These are phyloP conservation scores for Papilio polyxenes DNA, from an alignment of 1,140 invertebrate genomes.

Conservation along the genomic window DNA sequence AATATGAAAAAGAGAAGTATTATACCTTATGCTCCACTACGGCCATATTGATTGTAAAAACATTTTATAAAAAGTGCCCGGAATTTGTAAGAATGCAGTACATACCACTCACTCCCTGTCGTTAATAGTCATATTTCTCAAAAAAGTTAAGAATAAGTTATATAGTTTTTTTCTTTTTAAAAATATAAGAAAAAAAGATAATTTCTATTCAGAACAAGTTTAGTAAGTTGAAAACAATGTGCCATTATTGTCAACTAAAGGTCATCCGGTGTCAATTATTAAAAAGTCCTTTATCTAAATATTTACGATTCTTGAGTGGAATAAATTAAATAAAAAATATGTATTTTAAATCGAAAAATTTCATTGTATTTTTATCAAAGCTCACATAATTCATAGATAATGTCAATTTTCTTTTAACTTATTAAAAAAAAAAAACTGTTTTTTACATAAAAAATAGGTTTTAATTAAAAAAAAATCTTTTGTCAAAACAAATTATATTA, in stretches of 20 bases:
- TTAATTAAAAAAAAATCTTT: too few relatives aligned
- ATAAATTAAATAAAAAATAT: not conserved
- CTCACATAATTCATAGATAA: not conserved
- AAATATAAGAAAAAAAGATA: not conserved
- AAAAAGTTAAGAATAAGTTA: not conserved
- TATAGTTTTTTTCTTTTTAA: not conserved
- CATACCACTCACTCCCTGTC: too few relatives aligned
- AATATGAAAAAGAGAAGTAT: too few relatives aligned
- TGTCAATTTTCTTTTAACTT: not conserved
- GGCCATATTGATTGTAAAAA: too few relatives aligned
- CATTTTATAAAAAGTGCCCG: too few relatives aligned
- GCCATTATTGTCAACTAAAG: conserved; percentile 22
- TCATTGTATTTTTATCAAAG: not conserved
- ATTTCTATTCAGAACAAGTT: conserved; percentile 19
- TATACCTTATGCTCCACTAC: too few relatives aligned
- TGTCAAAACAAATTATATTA: not conserved
- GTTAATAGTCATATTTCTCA: too few relatives aligned
- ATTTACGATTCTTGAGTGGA: not conserved
- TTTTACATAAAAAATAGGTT: too few relatives aligned
- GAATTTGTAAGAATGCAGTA: too few relatives aligned
- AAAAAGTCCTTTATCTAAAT: not conserved
- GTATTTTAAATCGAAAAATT: not conserved
- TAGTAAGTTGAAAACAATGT: conserved; percentile 16
- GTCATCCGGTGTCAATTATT: not conserved
- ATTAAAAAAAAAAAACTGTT: too few relatives aligned